phyloP scores from a whole-genome alignment of 35 echinoderm and acorn worm genomes.

The Ptychodera flava region DNA sequence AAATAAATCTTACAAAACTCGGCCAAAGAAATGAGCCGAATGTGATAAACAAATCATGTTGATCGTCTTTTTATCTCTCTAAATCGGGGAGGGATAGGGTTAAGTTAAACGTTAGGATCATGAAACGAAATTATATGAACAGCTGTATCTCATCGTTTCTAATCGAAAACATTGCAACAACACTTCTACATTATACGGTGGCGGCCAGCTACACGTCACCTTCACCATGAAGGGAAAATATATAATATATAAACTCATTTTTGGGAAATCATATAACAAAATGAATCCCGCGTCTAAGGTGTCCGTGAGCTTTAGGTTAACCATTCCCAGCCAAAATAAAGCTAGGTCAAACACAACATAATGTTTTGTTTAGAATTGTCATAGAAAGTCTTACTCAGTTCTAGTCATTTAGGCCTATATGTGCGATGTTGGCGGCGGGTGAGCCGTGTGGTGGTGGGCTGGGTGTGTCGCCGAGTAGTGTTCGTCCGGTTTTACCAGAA shows the following conservation, averaged over 20 bases:
- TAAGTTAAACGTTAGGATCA: not conserved
- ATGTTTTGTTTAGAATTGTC: not conserved
- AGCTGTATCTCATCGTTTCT: not conserved
- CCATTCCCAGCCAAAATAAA: not conserved
- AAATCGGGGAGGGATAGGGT: not conserved
- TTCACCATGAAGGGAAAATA: too few species aligned
- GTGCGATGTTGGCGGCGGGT: not conserved
- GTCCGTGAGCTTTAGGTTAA: not conserved
- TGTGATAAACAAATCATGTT: not conserved
- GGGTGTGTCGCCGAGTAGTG: constrained; percentile 68
- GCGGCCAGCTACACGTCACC: too few species aligned
- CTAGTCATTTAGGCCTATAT: not conserved
- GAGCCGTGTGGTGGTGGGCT: not conserved
- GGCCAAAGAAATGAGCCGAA: not conserved
- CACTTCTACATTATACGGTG: too few species aligned
- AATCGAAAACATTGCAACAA: too few species aligned
- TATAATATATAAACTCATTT: not conserved
- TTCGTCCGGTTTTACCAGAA: constrained; percentile 93
- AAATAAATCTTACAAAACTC: too few species aligned
- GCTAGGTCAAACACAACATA: not conserved
- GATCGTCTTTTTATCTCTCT: not conserved
- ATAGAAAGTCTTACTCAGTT: not conserved
- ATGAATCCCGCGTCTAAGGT: not conserved
- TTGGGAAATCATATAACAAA: not conserved
- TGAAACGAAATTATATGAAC: not conserved